A percentile compares a stretch with the other conserved stretches of the same genome.
Evolutionary conservation across 1,140 invertebrate species (phyloP).

Genomic region (Tetramorium simillimum): DNA sequence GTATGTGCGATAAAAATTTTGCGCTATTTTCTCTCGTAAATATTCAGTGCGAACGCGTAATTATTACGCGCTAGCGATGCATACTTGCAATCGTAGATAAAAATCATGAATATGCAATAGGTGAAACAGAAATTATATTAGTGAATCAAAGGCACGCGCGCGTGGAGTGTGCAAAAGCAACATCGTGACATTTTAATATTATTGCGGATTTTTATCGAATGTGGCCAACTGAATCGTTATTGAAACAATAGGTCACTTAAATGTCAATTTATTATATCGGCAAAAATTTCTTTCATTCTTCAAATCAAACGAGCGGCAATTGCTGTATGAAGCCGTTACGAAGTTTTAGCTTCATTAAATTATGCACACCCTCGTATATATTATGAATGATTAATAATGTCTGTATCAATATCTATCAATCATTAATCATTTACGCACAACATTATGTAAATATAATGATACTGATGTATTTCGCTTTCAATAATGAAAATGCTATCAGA

Average conservation of each 20-base stretch:
- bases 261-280: neutral
- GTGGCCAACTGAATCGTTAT: neutral
- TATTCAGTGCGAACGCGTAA: neutral
- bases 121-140: neutral
- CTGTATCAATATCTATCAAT: neutral
- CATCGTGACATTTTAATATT: neutral
- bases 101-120: neutral
- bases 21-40: neutral
- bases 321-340: neutral
- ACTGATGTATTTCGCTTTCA: neutral
- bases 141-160: neutral
- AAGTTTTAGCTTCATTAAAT: neutral
- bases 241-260: neutral
- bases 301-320: neutral
- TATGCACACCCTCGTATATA: neutral
- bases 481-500: too few species aligned
- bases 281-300: neutral
- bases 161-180: neutral
- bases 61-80: neutral
- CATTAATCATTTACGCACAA: slow-evolving; percentile 10
- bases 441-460: slow-evolving; percentile 7
- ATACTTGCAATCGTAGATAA: neutral
- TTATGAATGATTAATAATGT: slow-evolving; percentile 22
- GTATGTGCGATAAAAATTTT: neutral
- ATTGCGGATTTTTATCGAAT: slow-evolving; percentile 24